A percentile compares a stretch with the other conserved stretches of the same genome.
Conservation (phyloP, 2,888 invertebrate species). For the Mythimna pallens region DNA sequence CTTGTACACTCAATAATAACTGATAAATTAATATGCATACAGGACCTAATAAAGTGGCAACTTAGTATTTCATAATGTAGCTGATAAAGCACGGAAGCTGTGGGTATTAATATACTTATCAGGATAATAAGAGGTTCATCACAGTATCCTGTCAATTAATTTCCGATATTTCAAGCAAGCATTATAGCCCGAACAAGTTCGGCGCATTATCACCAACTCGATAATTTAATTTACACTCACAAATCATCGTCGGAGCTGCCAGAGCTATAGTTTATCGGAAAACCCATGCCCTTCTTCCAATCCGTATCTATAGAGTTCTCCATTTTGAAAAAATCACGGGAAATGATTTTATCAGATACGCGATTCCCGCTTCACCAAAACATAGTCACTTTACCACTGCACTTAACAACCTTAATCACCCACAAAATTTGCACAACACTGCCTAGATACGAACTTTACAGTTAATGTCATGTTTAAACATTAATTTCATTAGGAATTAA, state of each 20-base stretch:
- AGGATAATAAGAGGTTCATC: neutral
- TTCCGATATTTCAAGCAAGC: neutral
- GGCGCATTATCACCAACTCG: constrained; percentile 22
- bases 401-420: constrained; percentile 63
- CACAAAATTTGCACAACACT: constrained; percentile 63
- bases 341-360: constrained; percentile 52
- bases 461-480: constrained; percentile 55
- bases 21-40: constrained; percentile 15
- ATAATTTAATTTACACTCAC: constrained; percentile 76
- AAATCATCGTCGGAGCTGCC: constrained; percentile 87
- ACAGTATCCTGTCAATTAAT: neutral
- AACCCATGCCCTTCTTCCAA: constrained; percentile 88
- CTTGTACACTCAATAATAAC: constrained; percentile 8
- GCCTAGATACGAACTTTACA: constrained; percentile 52
- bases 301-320: constrained; percentile 82
- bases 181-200: constrained; percentile 5
- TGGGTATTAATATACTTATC: constrained; percentile 5
- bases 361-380: constrained; percentile 56
- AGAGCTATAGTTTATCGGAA: constrained; percentile 88
- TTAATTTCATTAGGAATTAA: constrained; percentile 36
- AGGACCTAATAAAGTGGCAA: neutral
- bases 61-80: neutral
- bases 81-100: neutral
- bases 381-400: constrained; percentile 47
- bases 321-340: constrained; percentile 73